Evolutionary conservation across 2,113 vertebrate genomes (phyloP).

Genomic region (Theristicus caerulescens): DNA sequence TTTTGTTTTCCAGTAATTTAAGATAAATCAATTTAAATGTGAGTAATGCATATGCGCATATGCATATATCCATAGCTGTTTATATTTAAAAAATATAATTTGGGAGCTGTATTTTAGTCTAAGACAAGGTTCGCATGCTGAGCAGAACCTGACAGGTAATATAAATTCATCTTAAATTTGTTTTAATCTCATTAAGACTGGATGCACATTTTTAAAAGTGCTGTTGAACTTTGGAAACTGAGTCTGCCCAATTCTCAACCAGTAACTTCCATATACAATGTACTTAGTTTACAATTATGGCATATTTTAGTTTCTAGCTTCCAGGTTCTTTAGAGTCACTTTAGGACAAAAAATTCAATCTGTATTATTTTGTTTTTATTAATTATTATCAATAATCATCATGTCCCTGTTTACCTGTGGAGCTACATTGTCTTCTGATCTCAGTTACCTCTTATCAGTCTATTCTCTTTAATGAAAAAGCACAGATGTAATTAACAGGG

Average conservation of each 20-base stretch:
- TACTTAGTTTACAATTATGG: neutral
- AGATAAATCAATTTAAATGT: neutral
- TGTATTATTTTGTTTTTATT: neutral
- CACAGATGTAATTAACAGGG: neutral
- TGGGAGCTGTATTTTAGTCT: neutral
- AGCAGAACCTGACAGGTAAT: neutral
- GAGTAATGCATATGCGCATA: neutral
- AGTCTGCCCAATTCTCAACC: neutral
- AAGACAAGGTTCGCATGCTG: neutral
- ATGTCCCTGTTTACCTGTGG: neutral
- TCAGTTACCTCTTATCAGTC: neutral
- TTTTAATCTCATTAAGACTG: neutral
- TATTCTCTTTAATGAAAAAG: neutral
- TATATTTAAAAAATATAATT: neutral
- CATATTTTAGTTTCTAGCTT: neutral
- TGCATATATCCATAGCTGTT: neutral
- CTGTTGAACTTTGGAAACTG: neutral
- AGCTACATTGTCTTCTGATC: neutral
- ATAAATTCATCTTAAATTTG: neutral
- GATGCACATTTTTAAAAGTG: neutral
- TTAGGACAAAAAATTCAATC: neutral
- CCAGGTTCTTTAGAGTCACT: neutral
- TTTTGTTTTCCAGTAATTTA: neutral
- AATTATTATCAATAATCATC: neutral
- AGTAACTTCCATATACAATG: neutral